phyloP scores from a whole-genome alignment of 2,113 vertebrate genomes.

The Tragelaphus imberbis region DNA sequence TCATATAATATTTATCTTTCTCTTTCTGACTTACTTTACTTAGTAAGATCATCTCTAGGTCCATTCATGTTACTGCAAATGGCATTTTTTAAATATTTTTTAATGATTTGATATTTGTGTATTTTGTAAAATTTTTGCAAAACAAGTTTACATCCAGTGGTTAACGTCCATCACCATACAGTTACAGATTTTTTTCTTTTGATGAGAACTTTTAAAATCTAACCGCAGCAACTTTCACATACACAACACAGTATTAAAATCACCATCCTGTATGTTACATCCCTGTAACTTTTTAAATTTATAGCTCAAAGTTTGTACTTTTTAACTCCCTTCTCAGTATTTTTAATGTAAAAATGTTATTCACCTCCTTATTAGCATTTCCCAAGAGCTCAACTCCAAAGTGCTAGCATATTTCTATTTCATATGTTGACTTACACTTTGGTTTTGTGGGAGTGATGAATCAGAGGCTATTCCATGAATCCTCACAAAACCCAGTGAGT shows the following conservation, averaged over 20 bases:
- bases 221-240: background rate
- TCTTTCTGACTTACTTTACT: background rate
- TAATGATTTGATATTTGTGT: background rate
- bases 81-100: background rate
- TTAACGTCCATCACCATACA: background rate
- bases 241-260: background rate
- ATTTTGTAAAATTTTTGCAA: background rate
- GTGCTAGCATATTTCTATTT: background rate
- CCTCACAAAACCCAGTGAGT: background rate
- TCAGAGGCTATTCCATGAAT: background rate
- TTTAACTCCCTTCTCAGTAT: background rate
- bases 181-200: background rate
- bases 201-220: background rate
- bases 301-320: background rate
- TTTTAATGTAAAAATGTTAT: background rate
- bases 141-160: too few relatives aligned
- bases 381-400: background rate
- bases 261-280: background rate
- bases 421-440: background rate
- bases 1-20: background rate
- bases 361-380: background rate
- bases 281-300: background rate
- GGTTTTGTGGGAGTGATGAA: background rate
- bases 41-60: background rate
- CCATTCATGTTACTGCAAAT: background rate